These are phyloP conservation scores for Phodopus roborovskii DNA, from an alignment of 2,113 vertebrate genomes.

Conservation along the genomic window DNA sequence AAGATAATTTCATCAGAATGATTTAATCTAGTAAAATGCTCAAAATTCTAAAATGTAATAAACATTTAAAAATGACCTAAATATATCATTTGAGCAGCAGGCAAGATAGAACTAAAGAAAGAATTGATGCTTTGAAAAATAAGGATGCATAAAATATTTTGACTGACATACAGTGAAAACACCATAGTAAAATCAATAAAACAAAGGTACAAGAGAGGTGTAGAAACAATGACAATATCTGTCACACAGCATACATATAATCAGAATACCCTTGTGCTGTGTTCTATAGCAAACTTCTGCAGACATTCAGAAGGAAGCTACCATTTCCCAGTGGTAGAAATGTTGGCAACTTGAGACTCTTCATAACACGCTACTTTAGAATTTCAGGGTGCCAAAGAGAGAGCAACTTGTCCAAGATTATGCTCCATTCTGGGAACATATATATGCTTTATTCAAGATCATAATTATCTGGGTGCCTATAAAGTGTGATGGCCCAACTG, in stretches of 20 bases:
- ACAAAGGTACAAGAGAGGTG: background rate
- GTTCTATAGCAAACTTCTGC: background rate
- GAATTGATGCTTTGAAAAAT: background rate
- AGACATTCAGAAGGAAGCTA: background rate
- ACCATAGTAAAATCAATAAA: too few species aligned
- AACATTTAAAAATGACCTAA: background rate
- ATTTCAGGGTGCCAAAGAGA: background rate
- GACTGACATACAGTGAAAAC: background rate
- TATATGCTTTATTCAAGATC: background rate
- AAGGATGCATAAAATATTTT: background rate
- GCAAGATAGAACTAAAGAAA: background rate
- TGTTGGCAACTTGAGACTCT: background rate
- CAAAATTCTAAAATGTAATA: slow-evolving; percentile 12
- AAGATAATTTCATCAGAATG: background rate
- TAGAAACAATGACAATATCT: background rate
- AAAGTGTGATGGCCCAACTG: fast-evolving
- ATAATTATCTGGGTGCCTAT: background rate
- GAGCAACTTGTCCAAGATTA: background rate
- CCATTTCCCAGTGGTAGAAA: background rate
- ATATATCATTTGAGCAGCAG: background rate
- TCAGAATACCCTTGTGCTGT: background rate
- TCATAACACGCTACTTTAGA: background rate
- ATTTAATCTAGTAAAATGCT: background rate
- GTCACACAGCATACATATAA: background rate
- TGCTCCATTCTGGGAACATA: background rate